Percentiles rank a stretch among this genome's conserved stretches.
Conservation (phyloP, 2,888 invertebrate species). For the Sisyra terminalis region DNA sequence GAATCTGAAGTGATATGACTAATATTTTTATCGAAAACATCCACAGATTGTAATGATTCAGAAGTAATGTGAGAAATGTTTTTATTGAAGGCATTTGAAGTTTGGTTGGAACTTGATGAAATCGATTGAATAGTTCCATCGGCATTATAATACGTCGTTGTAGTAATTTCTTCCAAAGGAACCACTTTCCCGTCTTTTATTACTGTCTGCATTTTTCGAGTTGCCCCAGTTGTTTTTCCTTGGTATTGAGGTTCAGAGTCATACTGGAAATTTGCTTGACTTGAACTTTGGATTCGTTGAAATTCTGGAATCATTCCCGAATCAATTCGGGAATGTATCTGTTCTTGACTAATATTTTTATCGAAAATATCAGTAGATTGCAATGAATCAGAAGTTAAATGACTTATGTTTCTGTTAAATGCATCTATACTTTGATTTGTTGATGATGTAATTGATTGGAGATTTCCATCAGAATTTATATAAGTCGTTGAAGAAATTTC, state of each 20-base stretch:
- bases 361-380: no score
- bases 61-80: background rate
- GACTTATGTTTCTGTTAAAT: no score
- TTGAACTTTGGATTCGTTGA: no score
- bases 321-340: no score
- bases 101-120: no score
- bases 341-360: no score
- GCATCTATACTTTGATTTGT: no score
- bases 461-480: slow-evolving; percentile 8
- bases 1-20: background rate
- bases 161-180: slow-evolving; percentile 17
- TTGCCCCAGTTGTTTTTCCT: slow-evolving; percentile 28
- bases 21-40: background rate
- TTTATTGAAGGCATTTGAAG: background rate
- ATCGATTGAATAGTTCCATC: slow-evolving; percentile 2
- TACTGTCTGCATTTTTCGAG: slow-evolving; percentile 25
- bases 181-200: slow-evolving; percentile 16
- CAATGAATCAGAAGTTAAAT: no score
- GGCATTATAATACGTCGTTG: slow-evolving; percentile 16
- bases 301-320: no score
- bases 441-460: background rate
- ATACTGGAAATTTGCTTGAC: slow-evolving; percentile 21
- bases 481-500: slow-evolving; percentile 17
- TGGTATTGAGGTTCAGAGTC: slow-evolving; percentile 21
- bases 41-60: background rate